Percentiles rank a stretch among this genome's conserved stretches.
Evolutionary conservation across 2,888 invertebrate genomes (phyloP).

Genomic region (Subacronicta megacephala): DNA sequence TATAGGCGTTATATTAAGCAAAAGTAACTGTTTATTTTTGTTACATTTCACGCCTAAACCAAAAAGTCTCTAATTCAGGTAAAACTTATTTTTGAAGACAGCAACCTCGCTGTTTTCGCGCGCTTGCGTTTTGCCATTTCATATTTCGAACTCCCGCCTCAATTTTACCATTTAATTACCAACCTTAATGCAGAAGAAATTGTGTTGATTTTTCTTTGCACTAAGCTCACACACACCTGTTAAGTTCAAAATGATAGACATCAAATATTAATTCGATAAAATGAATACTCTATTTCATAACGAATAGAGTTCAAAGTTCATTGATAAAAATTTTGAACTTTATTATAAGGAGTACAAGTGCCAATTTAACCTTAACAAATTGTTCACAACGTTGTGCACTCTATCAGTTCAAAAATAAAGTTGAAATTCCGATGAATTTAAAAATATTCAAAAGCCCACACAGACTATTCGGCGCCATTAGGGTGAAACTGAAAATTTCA

Average conservation of each 20-base stretch:
- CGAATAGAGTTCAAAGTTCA: neutral
- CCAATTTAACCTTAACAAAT: constrained; percentile 8
- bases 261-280: constrained; percentile 1
- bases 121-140: constrained; percentile 57
- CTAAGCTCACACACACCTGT: neutral
- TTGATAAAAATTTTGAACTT: neutral
- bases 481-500: constrained; percentile 5
- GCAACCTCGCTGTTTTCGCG: constrained; percentile 48
- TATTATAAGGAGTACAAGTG: constrained; percentile 28
- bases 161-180: constrained; percentile 22
- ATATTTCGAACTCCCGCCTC: constrained; percentile 56
- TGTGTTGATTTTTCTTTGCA: constrained; percentile 12
- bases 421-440: neutral
- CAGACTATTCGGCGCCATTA: constrained; percentile 4
- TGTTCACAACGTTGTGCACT: neutral
- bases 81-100: neutral
- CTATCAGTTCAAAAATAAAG: accelerated
- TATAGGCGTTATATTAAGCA: no score
- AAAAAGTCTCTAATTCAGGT: neutral
- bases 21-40: no score
- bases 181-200: constrained; percentile 4
- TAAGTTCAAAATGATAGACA: constrained; percentile 2
- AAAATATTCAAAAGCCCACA: neutral
- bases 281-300: accelerated
- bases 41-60: no score